Evolutionary conservation across 2,888 invertebrate species (phyloP).

Genomic region (Apamea sordens): DNA sequence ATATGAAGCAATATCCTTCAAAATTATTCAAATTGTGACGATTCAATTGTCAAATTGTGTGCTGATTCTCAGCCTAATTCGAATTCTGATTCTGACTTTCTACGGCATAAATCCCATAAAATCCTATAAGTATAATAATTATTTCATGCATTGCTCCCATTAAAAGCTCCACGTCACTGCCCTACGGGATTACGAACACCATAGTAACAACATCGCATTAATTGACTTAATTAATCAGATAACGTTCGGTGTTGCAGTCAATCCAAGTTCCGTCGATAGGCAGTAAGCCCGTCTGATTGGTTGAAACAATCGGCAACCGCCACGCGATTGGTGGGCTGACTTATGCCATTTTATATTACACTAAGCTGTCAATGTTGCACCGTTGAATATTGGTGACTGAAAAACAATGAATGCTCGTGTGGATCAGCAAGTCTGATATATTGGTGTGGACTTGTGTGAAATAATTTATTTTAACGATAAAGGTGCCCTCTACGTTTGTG

Average conservation of each 20-base stretch:
- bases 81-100: too few relatives aligned
- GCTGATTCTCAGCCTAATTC: too few relatives aligned
- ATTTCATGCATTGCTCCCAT: slow-evolving; percentile 20
- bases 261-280: slow-evolving; percentile 41
- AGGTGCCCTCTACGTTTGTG: background rate
- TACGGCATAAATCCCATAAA: too few relatives aligned
- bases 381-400: slow-evolving; percentile 17
- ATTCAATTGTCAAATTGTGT: too few relatives aligned
- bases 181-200: slow-evolving; percentile 41
- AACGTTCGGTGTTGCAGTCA: slow-evolving; percentile 39
- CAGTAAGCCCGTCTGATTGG: slow-evolving; percentile 45
- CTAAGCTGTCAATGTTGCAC: slow-evolving; percentile 23
- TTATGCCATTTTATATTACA: slow-evolving; percentile 26
- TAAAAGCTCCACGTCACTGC: slow-evolving; percentile 22
- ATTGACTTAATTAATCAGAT: slow-evolving; percentile 61
- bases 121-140: background rate
- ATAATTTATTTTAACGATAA: background rate
- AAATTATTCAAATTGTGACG: too few relatives aligned
- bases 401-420: slow-evolving; percentile 16
- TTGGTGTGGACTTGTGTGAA: background rate
- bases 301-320: slow-evolving; percentile 29
- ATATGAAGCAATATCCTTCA: too few relatives aligned
- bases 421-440: background rate
- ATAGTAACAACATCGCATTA: slow-evolving; percentile 35
- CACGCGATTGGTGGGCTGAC: slow-evolving; percentile 36